Percentiles rank a stretch among this genome's conserved stretches.
These are phyloP conservation scores for Branchipolynoe longqiensis DNA, from an alignment of 2,888 invertebrate species.

Conservation along the genomic window DNA sequence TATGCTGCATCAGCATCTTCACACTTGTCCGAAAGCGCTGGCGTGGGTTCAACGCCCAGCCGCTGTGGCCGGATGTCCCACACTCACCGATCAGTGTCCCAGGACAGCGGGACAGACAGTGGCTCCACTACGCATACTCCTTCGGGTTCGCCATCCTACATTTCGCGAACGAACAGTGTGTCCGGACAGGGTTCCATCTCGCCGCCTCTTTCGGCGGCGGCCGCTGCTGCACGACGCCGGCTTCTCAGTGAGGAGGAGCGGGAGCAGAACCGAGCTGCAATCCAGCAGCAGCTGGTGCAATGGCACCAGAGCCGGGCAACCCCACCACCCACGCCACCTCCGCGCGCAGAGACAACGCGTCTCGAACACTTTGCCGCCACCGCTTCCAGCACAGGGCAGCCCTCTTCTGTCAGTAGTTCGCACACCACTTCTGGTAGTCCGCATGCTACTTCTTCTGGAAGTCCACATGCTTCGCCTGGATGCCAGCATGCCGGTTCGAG, in stretches of 20 bases:
- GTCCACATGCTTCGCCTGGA: too few species aligned
- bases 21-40: background rate
- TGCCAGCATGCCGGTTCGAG: background rate
- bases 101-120: constrained; percentile 20
- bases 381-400: too few species aligned
- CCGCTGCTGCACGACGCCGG: constrained; percentile 32
- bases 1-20: background rate
- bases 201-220: background rate
- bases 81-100: background rate
- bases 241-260: constrained; percentile 51
- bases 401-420: too few species aligned
- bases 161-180: background rate
- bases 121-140: constrained; percentile 27
- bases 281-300: constrained; percentile 76
- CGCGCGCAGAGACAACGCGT: constrained; percentile 25
- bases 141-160: constrained; percentile 19
- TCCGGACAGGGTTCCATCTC: background rate
- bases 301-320: constrained; percentile 71
- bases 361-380: background rate
- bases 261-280: constrained; percentile 72
- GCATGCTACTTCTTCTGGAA: too few species aligned
- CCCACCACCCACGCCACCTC: constrained; percentile 19
- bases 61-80: background rate
- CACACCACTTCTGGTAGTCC: too few species aligned
- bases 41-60: background rate